Conservation (phyloP, 2,797 vertebrate genomes). For the Enteromius thamalakanensis region DNA sequence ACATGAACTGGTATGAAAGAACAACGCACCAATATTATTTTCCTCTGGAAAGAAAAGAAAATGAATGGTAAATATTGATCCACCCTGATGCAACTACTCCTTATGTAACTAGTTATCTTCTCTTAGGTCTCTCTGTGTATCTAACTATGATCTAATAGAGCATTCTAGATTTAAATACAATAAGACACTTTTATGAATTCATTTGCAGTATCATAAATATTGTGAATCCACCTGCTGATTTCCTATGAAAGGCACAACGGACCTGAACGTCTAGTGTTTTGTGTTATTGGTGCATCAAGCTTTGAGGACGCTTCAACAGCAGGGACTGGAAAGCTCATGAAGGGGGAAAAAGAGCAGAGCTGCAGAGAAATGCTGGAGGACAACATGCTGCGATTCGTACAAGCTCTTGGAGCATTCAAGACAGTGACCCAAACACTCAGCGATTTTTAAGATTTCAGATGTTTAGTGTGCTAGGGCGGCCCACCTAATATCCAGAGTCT, state of each 20-base stretch:
- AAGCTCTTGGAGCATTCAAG: background rate
- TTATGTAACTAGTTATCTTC: background rate
- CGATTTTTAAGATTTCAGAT: slow-evolving; percentile 4
- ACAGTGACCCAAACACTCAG: slow-evolving; percentile 10
- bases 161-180: background rate
- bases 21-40: background rate
- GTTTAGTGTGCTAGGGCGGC: background rate
- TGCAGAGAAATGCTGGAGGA: background rate
- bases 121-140: background rate
- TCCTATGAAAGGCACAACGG: background rate
- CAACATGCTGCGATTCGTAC: slow-evolving; percentile 8
- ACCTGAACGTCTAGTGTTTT: background rate
- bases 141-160: background rate
- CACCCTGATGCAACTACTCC: background rate
- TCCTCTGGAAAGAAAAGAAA: background rate
- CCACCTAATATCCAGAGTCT: background rate
- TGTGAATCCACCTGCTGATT: background rate
- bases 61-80: background rate
- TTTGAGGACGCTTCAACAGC: background rate
- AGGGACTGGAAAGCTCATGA: slow-evolving; percentile 8
- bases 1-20: background rate
- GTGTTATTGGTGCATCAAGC: background rate
- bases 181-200: background rate
- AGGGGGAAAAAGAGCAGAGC: background rate
- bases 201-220: background rate